Percentiles rank a stretch among this genome's conserved stretches.
Conservation (phyloP, 2,888 invertebrate species). For the Eretmocerus hayati region DNA sequence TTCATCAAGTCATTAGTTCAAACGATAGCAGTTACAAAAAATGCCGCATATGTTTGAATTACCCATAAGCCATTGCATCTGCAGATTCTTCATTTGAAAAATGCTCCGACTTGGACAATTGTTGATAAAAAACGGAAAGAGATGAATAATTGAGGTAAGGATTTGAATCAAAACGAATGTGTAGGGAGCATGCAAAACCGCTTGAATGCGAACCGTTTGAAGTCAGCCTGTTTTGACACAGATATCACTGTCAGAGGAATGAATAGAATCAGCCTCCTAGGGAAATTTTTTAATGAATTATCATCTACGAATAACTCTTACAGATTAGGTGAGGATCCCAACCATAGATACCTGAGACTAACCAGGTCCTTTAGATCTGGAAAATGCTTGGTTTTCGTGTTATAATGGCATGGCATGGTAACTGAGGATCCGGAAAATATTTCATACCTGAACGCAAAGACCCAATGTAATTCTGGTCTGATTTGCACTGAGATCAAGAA, state of each 20-base stretch:
- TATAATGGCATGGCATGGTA: background rate
- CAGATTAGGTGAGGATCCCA: conserved; percentile 35
- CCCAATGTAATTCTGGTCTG: conserved; percentile 33
- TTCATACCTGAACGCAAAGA: conserved; percentile 34
- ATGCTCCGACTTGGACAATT: conserved; percentile 25
- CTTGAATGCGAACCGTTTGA: conserved; percentile 39
- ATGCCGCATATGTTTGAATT: too few species aligned
- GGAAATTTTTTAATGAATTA: conserved; percentile 36
- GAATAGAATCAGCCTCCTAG: conserved; percentile 37
- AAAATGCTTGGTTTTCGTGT: background rate
- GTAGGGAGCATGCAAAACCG: conserved; percentile 36
- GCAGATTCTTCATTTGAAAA: conserved; percentile 17
- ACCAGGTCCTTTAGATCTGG: conserved; percentile 32
- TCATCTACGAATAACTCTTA: conserved; percentile 35
- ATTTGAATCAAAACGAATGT: conserved; percentile 35
- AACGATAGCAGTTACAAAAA: too few species aligned
- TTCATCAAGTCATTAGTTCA: conserved; percentile 1
- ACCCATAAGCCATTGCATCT: conserved; percentile 28
- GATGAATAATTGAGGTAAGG: conserved; percentile 37
- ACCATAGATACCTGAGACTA: conserved; percentile 35
- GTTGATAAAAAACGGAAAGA: conserved; percentile 34
- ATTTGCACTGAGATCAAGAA: conserved; percentile 38
- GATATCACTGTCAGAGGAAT: conserved; percentile 32
- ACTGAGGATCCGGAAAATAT: background rate
- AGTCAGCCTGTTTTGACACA: conserved; percentile 38